A percentile compares a stretch with the other conserved stretches of the same genome.
These are phyloP conservation scores for Dascyllus trimaculatus DNA, from an alignment of 2,113 vertebrate species.

Conservation along the genomic window DNA sequence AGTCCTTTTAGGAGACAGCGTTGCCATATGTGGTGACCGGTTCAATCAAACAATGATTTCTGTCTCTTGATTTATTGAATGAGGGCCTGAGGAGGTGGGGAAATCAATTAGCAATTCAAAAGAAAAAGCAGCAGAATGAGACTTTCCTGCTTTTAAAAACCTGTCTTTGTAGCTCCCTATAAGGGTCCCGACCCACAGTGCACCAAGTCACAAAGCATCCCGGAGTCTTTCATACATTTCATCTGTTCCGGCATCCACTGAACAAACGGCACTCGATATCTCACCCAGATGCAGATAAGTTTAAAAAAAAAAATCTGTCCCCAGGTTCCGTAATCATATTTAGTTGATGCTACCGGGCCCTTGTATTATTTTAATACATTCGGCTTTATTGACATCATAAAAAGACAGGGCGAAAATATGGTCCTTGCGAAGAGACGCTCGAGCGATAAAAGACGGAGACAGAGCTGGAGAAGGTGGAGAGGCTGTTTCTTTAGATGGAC, in stretches of 20 bases:
- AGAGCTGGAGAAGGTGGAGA: conserved; percentile 43
- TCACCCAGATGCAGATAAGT: conserved; percentile 4
- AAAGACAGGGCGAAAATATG: conserved; percentile 21
- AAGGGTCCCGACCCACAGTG: not conserved
- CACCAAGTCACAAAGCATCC: not conserved
- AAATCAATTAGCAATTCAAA: not conserved
- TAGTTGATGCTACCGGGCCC: conserved; percentile 7
- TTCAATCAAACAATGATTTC: conserved; percentile 6
- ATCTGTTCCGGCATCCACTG: not conserved
- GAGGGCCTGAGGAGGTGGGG: not conserved
- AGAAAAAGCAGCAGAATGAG: not conserved
- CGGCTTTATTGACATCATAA: conserved; percentile 16
- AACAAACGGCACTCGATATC: conserved; percentile 1
- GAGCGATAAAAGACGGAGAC: conserved; percentile 46
- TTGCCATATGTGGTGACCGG: not conserved
- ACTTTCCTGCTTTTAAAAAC: not conserved
- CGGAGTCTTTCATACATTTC: not conserved
- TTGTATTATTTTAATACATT: conserved; percentile 1
- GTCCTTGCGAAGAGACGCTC: not conserved
- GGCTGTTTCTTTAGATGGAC: conserved; percentile 59
- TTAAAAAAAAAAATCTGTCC: conserved; percentile 9
- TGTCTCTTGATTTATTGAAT: conserved; percentile 14
- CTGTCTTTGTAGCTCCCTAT: not conserved
- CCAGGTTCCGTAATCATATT: conserved; percentile 31
- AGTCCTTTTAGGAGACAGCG: not conserved